phyloP scores from a whole-genome alignment of 2,113 vertebrate species.

The Gallinago jamesoni region DNA sequence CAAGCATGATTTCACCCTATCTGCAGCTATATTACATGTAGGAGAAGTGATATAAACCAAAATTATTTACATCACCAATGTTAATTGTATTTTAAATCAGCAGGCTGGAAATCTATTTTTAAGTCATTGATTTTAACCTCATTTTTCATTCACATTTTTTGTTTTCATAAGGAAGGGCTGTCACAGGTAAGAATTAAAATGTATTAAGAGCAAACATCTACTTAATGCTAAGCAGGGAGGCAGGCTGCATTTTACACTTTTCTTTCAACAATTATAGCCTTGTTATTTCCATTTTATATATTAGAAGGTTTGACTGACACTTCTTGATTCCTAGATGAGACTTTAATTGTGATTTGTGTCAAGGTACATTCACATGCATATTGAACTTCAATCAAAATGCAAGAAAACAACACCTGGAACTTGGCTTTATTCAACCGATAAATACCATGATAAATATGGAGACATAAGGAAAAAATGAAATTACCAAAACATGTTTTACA shows the following conservation, averaged over 20 bases:
- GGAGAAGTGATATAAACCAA: background rate
- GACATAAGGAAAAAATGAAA: background rate
- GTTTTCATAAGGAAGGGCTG: background rate
- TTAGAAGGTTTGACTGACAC: slow-evolving; percentile 31
- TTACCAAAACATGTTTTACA: slow-evolving; percentile 38
- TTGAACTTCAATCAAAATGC: slow-evolving; percentile 46
- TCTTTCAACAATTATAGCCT: background rate
- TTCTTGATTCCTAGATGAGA: slow-evolving; percentile 25
- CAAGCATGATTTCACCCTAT: background rate
- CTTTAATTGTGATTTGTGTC: slow-evolving; percentile 51
- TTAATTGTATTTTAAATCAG: background rate
- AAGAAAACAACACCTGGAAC: slow-evolving; percentile 46
- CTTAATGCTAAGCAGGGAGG: background rate
- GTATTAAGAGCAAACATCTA: background rate
- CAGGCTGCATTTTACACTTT: background rate
- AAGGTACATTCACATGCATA: slow-evolving; percentile 51
- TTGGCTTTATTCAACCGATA: slow-evolving; percentile 32
- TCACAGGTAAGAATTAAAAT: background rate
- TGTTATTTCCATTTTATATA: slow-evolving; percentile 15
- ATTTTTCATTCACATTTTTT: background rate
- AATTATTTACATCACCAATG: background rate
- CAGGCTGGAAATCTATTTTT: background rate
- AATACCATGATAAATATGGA: slow-evolving; percentile 20
- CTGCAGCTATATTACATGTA: background rate
- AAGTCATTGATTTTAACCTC: background rate